phyloP scores from a whole-genome alignment of 2,888 invertebrate species.

The Ectemnius cavifrons region DNA sequence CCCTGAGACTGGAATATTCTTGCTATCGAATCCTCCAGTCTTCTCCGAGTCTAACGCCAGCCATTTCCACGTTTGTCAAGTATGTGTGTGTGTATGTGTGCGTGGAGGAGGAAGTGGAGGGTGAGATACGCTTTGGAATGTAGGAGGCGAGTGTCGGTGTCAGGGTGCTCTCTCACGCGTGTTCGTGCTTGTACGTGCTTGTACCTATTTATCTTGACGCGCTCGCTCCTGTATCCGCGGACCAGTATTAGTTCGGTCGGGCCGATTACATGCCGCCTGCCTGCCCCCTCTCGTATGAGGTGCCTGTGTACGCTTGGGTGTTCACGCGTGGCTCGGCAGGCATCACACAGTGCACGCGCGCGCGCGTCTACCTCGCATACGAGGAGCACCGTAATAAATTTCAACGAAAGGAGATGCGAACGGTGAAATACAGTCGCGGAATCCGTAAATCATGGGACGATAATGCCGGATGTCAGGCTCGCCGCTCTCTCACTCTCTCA shows the following conservation, averaged over 20 bases:
- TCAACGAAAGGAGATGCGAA: constrained; percentile 71
- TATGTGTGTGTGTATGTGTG: neutral
- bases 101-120: constrained; percentile 1
- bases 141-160: constrained; percentile 6
- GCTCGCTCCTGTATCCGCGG: neutral
- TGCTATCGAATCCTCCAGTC: neutral
- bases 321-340: neutral
- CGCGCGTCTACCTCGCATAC: neutral
- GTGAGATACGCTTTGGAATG: constrained; percentile 4
- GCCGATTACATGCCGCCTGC: constrained; percentile 3
- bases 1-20: no score
- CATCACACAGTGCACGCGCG: neutral
- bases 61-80: neutral
- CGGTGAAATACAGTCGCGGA: constrained; percentile 71
- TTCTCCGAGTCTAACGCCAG: neutral
- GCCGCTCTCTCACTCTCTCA: constrained; percentile 21
- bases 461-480: constrained; percentile 73
- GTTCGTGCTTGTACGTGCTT: neutral
- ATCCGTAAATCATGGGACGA: constrained; percentile 73
- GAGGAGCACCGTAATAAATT: constrained; percentile 64
- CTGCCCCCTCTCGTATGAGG: no score
- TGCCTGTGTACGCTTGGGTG: neutral
- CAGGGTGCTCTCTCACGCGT: neutral
- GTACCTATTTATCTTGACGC: constrained; percentile 5
- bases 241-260: constrained; percentile 1